A percentile compares a stretch with the other conserved stretches of the same genome.
Evolutionary conservation across 30 jellyfish, hydroid and myxozoan species (phyloP).

Genomic region (Nemopilema nomurai): DNA sequence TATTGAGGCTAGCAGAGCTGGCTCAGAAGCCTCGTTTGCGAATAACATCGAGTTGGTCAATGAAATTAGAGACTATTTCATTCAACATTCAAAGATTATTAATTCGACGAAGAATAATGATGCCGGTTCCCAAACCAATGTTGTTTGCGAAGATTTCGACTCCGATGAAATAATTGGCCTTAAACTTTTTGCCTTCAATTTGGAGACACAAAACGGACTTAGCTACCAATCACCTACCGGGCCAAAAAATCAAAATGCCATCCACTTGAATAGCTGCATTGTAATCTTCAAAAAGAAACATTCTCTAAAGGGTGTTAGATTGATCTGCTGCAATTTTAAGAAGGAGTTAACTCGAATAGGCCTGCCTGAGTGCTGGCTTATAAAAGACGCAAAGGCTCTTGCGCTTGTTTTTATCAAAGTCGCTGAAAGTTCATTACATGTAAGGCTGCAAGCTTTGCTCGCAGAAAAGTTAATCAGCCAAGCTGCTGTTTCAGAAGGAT

Average conservation of each 20-base stretch:
- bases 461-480: conserved; percentile 10
- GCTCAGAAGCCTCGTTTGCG: too few relatives aligned
- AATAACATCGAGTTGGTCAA: too few relatives aligned
- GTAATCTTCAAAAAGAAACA: not conserved
- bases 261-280: not conserved
- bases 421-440: conserved; percentile 23
- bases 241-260: not conserved
- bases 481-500: not conserved
- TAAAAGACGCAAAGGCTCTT: conserved; percentile 27
- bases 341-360: not conserved
- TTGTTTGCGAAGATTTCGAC: not conserved
- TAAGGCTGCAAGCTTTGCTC: not conserved
- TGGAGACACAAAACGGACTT: not conserved
- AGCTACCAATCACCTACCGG: not conserved
- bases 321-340: not conserved
- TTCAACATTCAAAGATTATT: not conserved
- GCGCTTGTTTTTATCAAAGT: conserved; percentile 19
- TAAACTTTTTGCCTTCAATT: not conserved
- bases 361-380: conserved; percentile 11
- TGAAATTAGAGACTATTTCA: not conserved
- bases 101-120: not conserved
- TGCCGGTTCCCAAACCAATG: not conserved
- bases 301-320: not conserved
- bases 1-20: too few relatives aligned
- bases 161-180: not conserved